Percentiles rank a stretch among this genome's conserved stretches.
Evolutionary conservation across 2,797 vertebrate genomes (phyloP).

Genomic region (Galagoides demidoff): DNA sequence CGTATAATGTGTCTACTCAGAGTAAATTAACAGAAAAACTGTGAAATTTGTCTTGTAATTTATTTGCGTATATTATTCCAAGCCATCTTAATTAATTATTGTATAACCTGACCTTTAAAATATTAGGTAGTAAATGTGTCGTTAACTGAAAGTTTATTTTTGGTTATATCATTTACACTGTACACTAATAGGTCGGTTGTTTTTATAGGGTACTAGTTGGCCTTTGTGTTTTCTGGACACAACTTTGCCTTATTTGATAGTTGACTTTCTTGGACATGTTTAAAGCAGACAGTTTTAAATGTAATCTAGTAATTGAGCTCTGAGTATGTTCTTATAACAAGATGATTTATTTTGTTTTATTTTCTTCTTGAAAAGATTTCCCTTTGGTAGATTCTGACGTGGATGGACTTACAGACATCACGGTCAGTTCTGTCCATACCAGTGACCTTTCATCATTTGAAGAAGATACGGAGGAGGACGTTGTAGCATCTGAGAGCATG

Average conservation of each 20-base stretch:
- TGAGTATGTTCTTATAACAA: neutral
- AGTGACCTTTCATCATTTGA: slow-evolving; percentile 99
- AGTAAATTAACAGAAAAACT: slow-evolving; percentile 27
- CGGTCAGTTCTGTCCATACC: slow-evolving; percentile 98
- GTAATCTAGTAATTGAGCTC: neutral
- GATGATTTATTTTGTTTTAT: slow-evolving; percentile 3
- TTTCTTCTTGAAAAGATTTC: slow-evolving; percentile 88
- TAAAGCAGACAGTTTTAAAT: slow-evolving; percentile 24
- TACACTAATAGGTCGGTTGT: neutral
- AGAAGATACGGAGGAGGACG: slow-evolving; percentile 94
- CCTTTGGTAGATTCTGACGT: slow-evolving; percentile 94
- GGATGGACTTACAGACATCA: slow-evolving; percentile 98
- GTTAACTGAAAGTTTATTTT: slow-evolving; percentile 42
- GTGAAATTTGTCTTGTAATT: neutral
- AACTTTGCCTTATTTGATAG: slow-evolving; percentile 20
- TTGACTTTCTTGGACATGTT: slow-evolving; percentile 6
- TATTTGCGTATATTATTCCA: neutral
- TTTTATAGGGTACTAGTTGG: slow-evolving; percentile 34
- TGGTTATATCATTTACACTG: neutral
- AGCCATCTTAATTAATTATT: neutral
- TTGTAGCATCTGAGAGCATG: slow-evolving; percentile 92
- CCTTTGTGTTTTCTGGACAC: slow-evolving; percentile 21
- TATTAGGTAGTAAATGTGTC: slow-evolving; percentile 6
- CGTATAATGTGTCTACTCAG: neutral
- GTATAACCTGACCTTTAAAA: neutral